These are phyloP conservation scores for Penaeus monodon DNA, from an alignment of 2,888 invertebrate genomes.

Conservation along the genomic window DNA sequence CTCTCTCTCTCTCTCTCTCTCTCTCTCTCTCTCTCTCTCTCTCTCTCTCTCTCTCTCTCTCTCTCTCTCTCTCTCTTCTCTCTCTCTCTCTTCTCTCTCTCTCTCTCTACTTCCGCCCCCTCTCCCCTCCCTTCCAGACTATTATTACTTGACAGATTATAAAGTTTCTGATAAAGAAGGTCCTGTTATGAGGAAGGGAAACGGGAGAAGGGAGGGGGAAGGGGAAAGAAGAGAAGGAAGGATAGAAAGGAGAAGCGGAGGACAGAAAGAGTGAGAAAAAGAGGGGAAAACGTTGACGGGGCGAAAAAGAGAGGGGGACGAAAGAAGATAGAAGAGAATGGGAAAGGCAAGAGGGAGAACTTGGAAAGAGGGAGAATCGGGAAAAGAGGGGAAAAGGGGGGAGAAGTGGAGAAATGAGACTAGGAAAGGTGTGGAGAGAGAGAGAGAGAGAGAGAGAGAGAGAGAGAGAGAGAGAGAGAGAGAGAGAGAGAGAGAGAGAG, in stretches of 20 bases:
- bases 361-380: not conserved
- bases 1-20: not conserved
- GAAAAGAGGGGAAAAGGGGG: not conserved
- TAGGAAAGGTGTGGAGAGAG: not conserved
- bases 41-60: constrained; percentile 20
- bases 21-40: constrained; percentile 30
- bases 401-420: not conserved
- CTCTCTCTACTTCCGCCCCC: too few species aligned
- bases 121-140: not conserved
- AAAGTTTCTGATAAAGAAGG: constrained; percentile 8
- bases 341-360: not conserved
- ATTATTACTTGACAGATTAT: not conserved
- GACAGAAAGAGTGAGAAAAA: not conserved
- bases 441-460: not conserved
- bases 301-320: not conserved
- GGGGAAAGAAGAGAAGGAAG: not conserved
- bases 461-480: not conserved
- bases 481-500: not conserved
- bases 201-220: not conserved
- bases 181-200: not conserved
- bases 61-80: constrained; percentile 11
- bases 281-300: not conserved
- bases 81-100: too few species aligned
- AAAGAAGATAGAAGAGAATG: too few species aligned
- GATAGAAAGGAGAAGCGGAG: not conserved